A percentile compares a stretch with the other conserved stretches of the same genome.
phyloP scores from a whole-genome alignment of 2,113 vertebrate species.

The Corythornis madagascariensis region DNA sequence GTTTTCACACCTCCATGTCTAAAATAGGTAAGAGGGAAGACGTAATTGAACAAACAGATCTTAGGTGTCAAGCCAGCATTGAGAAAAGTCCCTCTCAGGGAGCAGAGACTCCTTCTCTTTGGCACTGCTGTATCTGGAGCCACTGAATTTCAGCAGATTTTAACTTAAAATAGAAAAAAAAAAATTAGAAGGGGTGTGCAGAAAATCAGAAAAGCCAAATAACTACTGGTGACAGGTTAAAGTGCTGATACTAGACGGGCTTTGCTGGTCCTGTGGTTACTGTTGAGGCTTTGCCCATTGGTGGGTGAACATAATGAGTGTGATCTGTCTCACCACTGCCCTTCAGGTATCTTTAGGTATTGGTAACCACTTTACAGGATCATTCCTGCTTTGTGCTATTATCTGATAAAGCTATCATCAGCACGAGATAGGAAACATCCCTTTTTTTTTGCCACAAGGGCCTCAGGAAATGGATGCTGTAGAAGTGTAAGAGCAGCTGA shows the following conservation, averaged over 20 bases:
- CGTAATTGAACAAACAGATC: constrained; percentile 35
- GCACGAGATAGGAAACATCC: not conserved
- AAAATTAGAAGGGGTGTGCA: rapidly evolving
- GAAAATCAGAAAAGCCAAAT: not conserved
- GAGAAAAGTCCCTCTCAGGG: not conserved
- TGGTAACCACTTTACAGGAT: constrained; percentile 16
- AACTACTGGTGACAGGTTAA: not conserved
- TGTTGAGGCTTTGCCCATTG: not conserved
- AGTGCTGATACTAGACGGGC: not conserved
- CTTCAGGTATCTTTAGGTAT: not conserved
- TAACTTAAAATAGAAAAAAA: not conserved
- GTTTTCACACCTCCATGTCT: not conserved
- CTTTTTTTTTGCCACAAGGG: not conserved
- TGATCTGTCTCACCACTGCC: not conserved
- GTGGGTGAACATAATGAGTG: not conserved
- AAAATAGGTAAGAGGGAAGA: constrained; percentile 25
- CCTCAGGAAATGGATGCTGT: constrained; percentile 30
- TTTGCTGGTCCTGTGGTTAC: not conserved
- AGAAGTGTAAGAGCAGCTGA: constrained; percentile 21
- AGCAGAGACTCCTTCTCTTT: constrained; percentile 22
- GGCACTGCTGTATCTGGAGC: not conserved
- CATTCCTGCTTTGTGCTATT: constrained; percentile 4
- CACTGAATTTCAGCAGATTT: constrained; percentile 1
- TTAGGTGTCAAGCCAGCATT: constrained; percentile 11
- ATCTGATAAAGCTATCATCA: constrained; percentile 23